Base-by-base conservation (phyloP, 2,113 vertebrate genomes). In the Callocephalon fimbriatum region DNA sequence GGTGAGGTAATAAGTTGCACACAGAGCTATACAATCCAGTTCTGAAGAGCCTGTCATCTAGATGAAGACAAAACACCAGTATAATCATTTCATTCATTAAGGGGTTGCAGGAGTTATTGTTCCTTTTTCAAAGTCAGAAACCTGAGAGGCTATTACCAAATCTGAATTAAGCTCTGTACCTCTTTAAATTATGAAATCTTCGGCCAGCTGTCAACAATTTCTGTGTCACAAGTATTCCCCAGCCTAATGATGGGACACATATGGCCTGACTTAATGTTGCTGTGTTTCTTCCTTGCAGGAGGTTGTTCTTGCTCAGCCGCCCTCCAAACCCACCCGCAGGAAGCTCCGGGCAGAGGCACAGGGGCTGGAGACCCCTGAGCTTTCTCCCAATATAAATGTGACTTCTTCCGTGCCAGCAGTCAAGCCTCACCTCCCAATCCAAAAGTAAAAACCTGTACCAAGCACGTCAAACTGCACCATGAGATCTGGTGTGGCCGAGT, bases 241-340 rank as follows among this genome's bases (percentile, higher is more conserved):
- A 29, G 38, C 85, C 35, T 68, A 45, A 8, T 90, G 82, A 86
- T 4, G 6, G 71, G 82, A 72, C 6, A 21, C 61, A 63, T 51
- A 40, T 78, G 65, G 82, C 73, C 74, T 93, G 58, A 87, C 68
- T 79, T 71, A 79, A 90, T 0, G 0, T 78, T 93, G 67, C 67
- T 93, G 27, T 91, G 45, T 59, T 95, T 89, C 88, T 71, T 81
- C 80, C 79, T 97, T 88, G 29, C 97, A 99, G 99, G 99, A 99
- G 54, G 86, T 93, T 44, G 80, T 97, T 65, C 98, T 98, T 42
- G 78, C 96, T 97, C 99, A 99, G 58, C 98, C 98, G 2, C 99
- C 99, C 40, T 99, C 99, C 94, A 99, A 99, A 96, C 99, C 99
- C 0, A 83, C 98, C 70, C 99, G 99, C 78, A 98, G 99, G 96